Evolutionary conservation across 2,888 invertebrate species (phyloP), one percentile per base, ranked within the genome.

Genomic region (Drosophila rubida): DNA sequence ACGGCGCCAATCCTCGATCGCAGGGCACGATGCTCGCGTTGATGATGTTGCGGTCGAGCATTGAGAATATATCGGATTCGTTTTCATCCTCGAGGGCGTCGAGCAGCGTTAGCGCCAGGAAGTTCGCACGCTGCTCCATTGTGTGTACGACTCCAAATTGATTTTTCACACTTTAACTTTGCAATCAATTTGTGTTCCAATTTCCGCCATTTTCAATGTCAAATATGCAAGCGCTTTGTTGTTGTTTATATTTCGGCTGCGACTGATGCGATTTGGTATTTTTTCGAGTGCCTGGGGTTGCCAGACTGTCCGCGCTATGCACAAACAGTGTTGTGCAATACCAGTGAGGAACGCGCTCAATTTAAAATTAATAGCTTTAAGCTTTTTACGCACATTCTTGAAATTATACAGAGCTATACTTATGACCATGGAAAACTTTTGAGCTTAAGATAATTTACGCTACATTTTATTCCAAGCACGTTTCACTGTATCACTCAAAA

Each of bases 11-110:
- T 73, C 96, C 96, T 82, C 95, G 94, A 45, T 94, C 94, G 27
- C 95, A 95, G 87, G 96, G 93, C 53, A 96, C 92, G 27, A 94
- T 91, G 91, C 96, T 96, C 0, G 96, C 94, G 91, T 96, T 93
- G 5, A 95, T 78, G 2, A 7, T 8, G 4, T 78, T 93, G 30
- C 89, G 80, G 2, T 83, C 71, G 9, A 92, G 57, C 67, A 92
- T 88, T 13, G 85, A 66, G 46, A 90, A 72, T 9, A 91, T 89
- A 62, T 86, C 88, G 80, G 75, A 67, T 22, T 90, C 87, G 50
- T 91, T 90, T 53, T 91, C 91, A 70, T 92, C 92, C 59, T 92
- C 92, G 46, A 92, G 65, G 0, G 92, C 91, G 49, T 92, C 92
- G 30, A 92, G 75, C 14, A 92, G 69, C 55, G 90, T 91, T 6